phyloP scores from a whole-genome alignment of 2,888 invertebrate genomes.

The Meteorus colon region DNA sequence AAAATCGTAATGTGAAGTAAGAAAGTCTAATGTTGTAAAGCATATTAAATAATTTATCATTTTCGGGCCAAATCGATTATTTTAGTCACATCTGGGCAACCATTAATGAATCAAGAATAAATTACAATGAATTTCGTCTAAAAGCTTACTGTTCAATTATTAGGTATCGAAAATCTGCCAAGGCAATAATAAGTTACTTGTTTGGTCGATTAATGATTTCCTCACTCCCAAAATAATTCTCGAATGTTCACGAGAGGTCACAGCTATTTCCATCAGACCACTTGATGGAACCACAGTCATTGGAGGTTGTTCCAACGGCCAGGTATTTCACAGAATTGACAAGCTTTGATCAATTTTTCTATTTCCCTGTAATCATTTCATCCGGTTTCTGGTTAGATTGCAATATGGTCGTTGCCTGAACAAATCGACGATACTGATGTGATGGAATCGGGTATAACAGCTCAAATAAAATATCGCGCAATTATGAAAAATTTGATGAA shows the following conservation, averaged over 20 bases:
- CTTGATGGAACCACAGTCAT: conserved; percentile 81
- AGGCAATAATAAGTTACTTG: conserved; percentile 79
- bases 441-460: conserved; percentile 78
- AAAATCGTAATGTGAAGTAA: too few species aligned
- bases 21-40: too few species aligned
- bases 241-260: conserved; percentile 80
- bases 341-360: neutral
- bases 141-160: neutral
- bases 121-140: too few species aligned
- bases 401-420: conserved; percentile 82
- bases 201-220: conserved; percentile 85
- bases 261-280: conserved; percentile 80
- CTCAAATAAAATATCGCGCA: conserved; percentile 78
- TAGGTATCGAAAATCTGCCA: conserved; percentile 74
- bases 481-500: conserved; percentile 78
- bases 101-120: too few species aligned
- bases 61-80: too few species aligned
- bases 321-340: conserved; percentile 57
- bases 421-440: conserved; percentile 79
- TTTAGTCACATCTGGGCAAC: too few species aligned
- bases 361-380: neutral
- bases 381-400: conserved; percentile 72
- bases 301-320: conserved; percentile 83
- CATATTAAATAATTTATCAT: too few species aligned
- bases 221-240: conserved; percentile 82